Evolutionary conservation across 2,797 vertebrate genomes (phyloP), one percentile per base, ranked within the genome.

Genomic region (Propithecus deckenii): DNA sequence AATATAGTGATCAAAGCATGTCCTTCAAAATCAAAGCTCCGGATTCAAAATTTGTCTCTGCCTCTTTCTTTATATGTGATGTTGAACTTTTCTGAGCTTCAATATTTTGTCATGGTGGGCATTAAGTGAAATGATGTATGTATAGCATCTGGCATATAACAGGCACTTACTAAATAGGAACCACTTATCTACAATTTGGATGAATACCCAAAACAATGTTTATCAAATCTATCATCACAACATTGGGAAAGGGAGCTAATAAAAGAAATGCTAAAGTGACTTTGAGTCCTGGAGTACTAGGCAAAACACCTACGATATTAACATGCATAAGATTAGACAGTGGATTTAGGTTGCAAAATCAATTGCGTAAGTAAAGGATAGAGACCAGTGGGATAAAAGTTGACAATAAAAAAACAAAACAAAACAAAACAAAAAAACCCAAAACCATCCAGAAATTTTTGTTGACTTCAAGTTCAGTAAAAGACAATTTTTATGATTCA

Each of bases 391-490:
- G 59, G 6, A 43, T 59, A 74, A 75, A 7, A 65, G 38, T 59
- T 80, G 38, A 92, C 7, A 86, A 22, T 46, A 85, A 4, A 83
- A 52, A 41, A 59, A 8, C 2, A 8, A 55, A 23, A 57, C 55
- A 57, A 57, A 57, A 57, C 55, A 57, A 57, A 57, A 57, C 55
- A 38, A 81, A 48, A 46, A 32, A 32, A 9, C 23, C 23, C 30
- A 65, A 65, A 52, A 78, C 18, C 4, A 76, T 1, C n/a, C 20
- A 52, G 9, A 41, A 86, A 14, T 18, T 92, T 93, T 69, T 80
- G 80, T 76, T 92, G 43, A 86, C 52, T 87, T 83, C 35, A 71
- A 57, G 30, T 79, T 86, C 50, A 94, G 48, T 78, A 88, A 92
- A 92, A 67, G 28, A 38, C 11, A 96, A 86, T 41, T 32, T 0